Evolutionary conservation across 1,140 invertebrate species (phyloP), one percentile per base, ranked within the genome.

Genomic region (Zaprionus lachaisei): DNA sequence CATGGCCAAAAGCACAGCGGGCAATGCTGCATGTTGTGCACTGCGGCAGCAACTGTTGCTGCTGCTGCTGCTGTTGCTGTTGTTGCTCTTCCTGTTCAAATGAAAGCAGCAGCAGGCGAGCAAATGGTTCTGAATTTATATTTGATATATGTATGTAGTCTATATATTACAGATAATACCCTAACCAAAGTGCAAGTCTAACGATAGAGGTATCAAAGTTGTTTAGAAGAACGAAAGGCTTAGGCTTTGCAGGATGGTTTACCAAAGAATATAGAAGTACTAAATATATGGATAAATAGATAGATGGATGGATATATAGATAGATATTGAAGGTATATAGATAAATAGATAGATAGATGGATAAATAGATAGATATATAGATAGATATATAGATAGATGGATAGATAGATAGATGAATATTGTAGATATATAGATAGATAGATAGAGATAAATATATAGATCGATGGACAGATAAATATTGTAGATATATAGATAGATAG

Each of bases 71-170:
- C 68, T 89, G 84, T 79, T 79, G 78, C 72, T 66, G 81, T 67
- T 78, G 64, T 57, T 78, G 17, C 65, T 75, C 69, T 78, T 89
- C 77, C 71, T 87, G 84, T 81, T 79, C 74, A 87, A 87, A 89
- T 84, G 66, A 87, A 87, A 89, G 78, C 84, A 87, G 74, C 84
- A 87, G 83, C 83, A 74, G 83, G 72, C 77, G 47, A 72, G 66
- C 80, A 83, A 83, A 79, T 83, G 77, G 64, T 56, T 82, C 61
- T 69, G 79, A 78, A 86, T 86, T 85, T 79, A 82, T 81, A 75
- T 70, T 73, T 69, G 20, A 73, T 71, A 51, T 64, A 75, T 75
- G 67, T 70, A 57, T 57, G 41, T 57, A 62, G 49, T 62, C 14
- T 31, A 55, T 26, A 69, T 57, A 22, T 37, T 24, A n/a, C 51